These are phyloP conservation scores for Myiozetetes cayanensis DNA, from an alignment of 2,113 vertebrate species.

Conservation along the genomic window DNA sequence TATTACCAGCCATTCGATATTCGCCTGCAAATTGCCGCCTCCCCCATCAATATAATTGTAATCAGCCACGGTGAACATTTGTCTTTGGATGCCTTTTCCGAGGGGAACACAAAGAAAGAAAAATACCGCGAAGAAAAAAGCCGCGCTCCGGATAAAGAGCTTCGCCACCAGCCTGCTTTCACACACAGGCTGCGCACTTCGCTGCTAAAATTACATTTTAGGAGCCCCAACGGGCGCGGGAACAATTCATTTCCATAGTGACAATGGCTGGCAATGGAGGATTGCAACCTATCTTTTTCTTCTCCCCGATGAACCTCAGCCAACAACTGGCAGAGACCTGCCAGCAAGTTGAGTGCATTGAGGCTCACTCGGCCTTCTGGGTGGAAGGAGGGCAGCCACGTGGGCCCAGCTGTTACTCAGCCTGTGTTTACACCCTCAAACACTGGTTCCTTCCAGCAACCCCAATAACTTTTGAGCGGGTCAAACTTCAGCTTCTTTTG, in stretches of 20 bases:
- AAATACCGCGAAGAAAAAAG: slow-evolving; percentile 41
- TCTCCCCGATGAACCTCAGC: slow-evolving; percentile 36
- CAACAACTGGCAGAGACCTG: not conserved
- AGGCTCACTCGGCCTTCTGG: not conserved
- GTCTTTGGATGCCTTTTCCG: slow-evolving; percentile 55
- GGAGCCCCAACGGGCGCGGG: not conserved
- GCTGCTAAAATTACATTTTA: slow-evolving; percentile 58
- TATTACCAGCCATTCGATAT: slow-evolving; percentile 52
- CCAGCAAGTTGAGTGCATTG: not conserved
- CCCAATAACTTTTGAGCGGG: not conserved
- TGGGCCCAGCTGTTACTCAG: not conserved
- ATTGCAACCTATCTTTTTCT: slow-evolving; percentile 33
- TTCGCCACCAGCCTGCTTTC: slow-evolving; percentile 41
- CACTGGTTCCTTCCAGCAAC: not conserved
- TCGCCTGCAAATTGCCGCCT: slow-evolving; percentile 49
- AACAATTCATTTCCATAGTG: slow-evolving; percentile 62
- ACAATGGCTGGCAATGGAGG: slow-evolving; percentile 20
- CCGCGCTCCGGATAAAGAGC: slow-evolving; percentile 15
- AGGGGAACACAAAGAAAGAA: slow-evolving; percentile 49
- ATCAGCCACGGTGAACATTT: slow-evolving; percentile 36
- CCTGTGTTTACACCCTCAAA: not conserved
- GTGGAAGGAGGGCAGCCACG: not conserved
- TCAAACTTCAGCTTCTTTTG: not conserved
- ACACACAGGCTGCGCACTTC: slow-evolving; percentile 48
- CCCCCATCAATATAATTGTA: slow-evolving; percentile 52